Base-by-base conservation (phyloP, 2,888 invertebrate genomes). In the Omphaloscelis lunosa region DNA sequence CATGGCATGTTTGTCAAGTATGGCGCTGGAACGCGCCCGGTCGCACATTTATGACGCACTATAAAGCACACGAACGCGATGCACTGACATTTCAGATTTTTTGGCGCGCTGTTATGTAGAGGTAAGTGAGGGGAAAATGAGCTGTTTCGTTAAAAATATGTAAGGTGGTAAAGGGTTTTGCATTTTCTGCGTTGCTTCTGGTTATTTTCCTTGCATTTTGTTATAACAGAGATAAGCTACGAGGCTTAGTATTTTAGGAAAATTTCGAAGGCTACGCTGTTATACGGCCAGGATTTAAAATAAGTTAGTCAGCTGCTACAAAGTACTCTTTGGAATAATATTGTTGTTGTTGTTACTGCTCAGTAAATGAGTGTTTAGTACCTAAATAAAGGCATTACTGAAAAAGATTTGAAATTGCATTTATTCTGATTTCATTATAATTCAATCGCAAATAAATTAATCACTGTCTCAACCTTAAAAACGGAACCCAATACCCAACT, bases 1-100 rank as follows among this genome's bases (percentile, higher is more conserved):
- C 86, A 84, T 87, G 78, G 85, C 84, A 88, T 92, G 93, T 93
- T 94, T 93, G 94, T 94, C 93, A 94, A 88, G 85, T 88, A 88
- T 87, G 88, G 87, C 86, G 85, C 82, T 85, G 84, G 84, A 80
- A 84, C 84, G 88, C 77, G 83, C 61, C 72, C 66, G 67, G 79
- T 81, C 83, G 67, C 86, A 77, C 87, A 74, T 83, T 83, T 87
- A 89, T 75, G 87, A 80, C 61, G 75, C 76, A 74, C 74, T 77
- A 77, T 87, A 87, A 80, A 85, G 80, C 72, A 77, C 75, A 75
- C 79, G 76, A 88, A 86, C 86, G 86, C 84, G 62, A 79, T 79
- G 81, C 82, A 76, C 79, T 77, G 74, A 84, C 79, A 73, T 79
- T 82, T 79, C 68, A 20, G 79, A 86, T 84, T 84, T 86, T 88